Base-by-base conservation (phyloP, 2,797 vertebrate species). In the Tragelaphus eurycerus region DNA sequence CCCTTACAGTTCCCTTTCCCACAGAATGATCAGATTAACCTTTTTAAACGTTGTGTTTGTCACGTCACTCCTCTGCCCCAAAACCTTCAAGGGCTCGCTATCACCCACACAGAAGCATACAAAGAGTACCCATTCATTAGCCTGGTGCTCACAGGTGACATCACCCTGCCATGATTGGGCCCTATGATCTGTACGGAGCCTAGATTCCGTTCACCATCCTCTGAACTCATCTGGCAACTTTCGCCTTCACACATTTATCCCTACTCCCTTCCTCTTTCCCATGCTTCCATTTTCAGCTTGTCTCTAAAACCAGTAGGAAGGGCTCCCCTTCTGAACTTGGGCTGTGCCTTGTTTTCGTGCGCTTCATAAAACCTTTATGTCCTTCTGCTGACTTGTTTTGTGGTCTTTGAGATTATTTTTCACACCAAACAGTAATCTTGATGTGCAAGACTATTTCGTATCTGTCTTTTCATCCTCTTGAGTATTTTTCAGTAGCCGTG, bases 171-270 rank as follows among this genome's bases (percentile, higher is more conserved):
- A 1, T 71, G 67, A 38, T 31, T 25, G 1, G 1, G n/a, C 27
- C 16, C 52, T n/a, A 19, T 14, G 38, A 21, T 89, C 62, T 81
- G 59, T 21, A 16, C 5, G 3, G 29, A 62, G 25, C n/a, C 46
- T 12, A 31, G 38, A 64, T 14, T 46, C 2, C 0, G 2, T 34
- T 43, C 7, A 8, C 25, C 6, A 27, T 46, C 48, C 7, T 9
- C 67, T 78, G 19, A 43, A 64, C 0, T 64, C 71, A 52, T 81
- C 78, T 64, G 76, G n/a, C 43, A 76, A n/a, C 13, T 88, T 90
- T 2, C 0, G 1, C 2, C 64, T 64, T 88, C 64, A 54, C 1
- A 21, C 27, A 23, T 85, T 50, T 38, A 7, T n/a, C 78, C 83
- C 78, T 60, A 27, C 2, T 84, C 46, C 34, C 50, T 62, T 64